Evolutionary conservation across 2,113 vertebrate species (phyloP).

Genomic region (Chionomys nivalis): DNA sequence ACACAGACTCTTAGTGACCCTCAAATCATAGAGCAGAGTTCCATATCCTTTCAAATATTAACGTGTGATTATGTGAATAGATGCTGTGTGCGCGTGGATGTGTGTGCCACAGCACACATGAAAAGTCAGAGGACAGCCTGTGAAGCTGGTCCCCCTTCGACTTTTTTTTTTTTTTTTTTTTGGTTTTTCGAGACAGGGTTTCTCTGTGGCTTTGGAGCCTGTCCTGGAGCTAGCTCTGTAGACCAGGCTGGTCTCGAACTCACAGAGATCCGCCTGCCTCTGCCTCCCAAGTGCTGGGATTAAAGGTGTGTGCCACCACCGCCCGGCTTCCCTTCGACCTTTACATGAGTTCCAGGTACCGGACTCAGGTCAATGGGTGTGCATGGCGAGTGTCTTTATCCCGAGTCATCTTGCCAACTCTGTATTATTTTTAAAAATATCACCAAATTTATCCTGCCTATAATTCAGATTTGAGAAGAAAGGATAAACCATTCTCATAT

Average conservation of each 20-base stretch:
- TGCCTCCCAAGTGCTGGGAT: too few species aligned
- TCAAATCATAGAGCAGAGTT: slow-evolving; percentile 1
- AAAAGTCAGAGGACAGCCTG: neutral
- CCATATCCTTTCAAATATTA: neutral
- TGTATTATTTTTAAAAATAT: neutral
- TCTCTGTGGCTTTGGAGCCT: too few species aligned
- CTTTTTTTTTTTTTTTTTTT: too few species aligned
- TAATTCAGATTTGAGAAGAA: slow-evolving; percentile 54
- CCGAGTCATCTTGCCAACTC: too few species aligned
- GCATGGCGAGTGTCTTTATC: neutral
- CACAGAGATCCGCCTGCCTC: too few species aligned
- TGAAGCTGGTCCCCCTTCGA: neutral
- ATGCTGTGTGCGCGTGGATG: neutral
- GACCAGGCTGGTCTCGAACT: too few species aligned
- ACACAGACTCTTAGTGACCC: neutral
- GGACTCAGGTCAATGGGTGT: neutral
- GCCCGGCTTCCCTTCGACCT: too few species aligned
- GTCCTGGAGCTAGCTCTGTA: too few species aligned
- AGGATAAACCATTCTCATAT: neutral
- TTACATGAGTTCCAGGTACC: neutral
- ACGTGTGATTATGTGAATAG: neutral
- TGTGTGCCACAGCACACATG: neutral
- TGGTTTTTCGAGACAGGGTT: too few species aligned
- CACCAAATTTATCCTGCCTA: neutral
- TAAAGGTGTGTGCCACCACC: too few species aligned